Evolutionary conservation across 2,113 vertebrate genomes (phyloP).

Genomic region (Rhynchopsitta pachyrhyncha): DNA sequence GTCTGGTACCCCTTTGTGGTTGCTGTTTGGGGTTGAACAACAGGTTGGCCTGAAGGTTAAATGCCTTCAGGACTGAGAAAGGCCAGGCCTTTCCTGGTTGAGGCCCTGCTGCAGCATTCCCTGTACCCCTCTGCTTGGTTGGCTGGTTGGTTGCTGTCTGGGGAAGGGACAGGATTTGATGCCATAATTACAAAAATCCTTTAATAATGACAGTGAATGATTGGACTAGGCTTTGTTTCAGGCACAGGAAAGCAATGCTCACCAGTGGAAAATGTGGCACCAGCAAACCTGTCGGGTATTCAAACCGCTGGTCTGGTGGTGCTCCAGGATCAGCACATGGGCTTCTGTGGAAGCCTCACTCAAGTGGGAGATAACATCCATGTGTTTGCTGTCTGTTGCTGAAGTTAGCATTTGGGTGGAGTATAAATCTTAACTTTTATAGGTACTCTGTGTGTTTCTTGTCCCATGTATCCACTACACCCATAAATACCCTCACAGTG

Average conservation of each 20-base stretch:
- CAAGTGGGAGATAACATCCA: not conserved
- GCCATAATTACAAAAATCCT: not conserved
- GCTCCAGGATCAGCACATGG: fast-evolving
- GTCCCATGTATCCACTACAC: not conserved
- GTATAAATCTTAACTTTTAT: not conserved
- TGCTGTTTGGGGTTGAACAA: not conserved
- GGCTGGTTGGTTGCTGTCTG: not conserved
- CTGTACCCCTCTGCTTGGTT: not conserved
- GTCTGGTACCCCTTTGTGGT: not conserved
- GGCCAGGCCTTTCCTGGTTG: not conserved
- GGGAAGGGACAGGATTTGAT: not conserved
- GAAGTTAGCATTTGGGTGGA: not conserved
- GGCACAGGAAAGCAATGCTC: not conserved
- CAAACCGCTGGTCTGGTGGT: not conserved
- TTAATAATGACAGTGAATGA: not conserved
- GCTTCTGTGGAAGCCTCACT: not conserved
- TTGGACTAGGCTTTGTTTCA: not conserved
- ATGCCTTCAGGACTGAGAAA: not conserved
- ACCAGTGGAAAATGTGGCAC: not conserved
- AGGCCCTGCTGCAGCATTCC: not conserved
- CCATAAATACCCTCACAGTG: fast-evolving
- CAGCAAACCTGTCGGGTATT: not conserved
- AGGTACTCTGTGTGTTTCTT: not conserved
- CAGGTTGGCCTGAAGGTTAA: not conserved
- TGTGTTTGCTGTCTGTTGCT: not conserved